Base-by-base conservation (phyloP, 2,797 vertebrate genomes). In the Buceros bicornis region DNA sequence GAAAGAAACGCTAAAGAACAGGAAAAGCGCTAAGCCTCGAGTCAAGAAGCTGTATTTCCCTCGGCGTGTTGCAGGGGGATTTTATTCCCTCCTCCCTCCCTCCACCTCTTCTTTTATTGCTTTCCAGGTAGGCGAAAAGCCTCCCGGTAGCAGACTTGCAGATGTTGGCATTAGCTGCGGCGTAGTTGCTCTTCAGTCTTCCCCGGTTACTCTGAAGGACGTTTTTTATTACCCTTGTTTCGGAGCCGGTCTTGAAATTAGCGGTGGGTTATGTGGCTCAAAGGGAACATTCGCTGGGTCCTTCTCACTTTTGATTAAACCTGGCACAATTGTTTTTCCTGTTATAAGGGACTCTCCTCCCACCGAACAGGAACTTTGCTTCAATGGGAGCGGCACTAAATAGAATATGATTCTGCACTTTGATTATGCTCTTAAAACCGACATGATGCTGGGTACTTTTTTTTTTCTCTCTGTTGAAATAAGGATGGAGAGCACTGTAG, bases 231-330 rank as follows among this genome's bases (percentile, higher is more conserved):
- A 84, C 77, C 66, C 83, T 95, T 47, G 33, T 96, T 97, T 80
- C 91, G 51, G 82, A 94, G 95, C 94, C 92, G 26, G 80, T 88
- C 95, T 93, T 96, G 95, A 97, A 97, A 97, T 97, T 97, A 97
- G 87, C 64, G 72, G 66, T 66, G 82, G 90, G 95, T 97, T 97
- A 97, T 97, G 96, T 97, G 91, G 90, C 97, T 97, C 96, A 89
- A 93, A 98, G 96, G 96, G 94, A 97, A 97, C 94, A 95, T 98
- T 97, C 79, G 47, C 87, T 60, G 79, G 95, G 95, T 97, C 90
- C 87, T 97, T 97, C 96, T 97, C 95, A 95, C 89, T 98, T 98
- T 96, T 97, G 97, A 96, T 97, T 97, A 97, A 98, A 97, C 95
- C 88, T 97, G 96, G 95, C 80, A 97, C 97, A 96, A 96, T 92